These are phyloP conservation scores for Mellilla xanthometata DNA, from an alignment of 2,888 invertebrate species.

Conservation along the genomic window DNA sequence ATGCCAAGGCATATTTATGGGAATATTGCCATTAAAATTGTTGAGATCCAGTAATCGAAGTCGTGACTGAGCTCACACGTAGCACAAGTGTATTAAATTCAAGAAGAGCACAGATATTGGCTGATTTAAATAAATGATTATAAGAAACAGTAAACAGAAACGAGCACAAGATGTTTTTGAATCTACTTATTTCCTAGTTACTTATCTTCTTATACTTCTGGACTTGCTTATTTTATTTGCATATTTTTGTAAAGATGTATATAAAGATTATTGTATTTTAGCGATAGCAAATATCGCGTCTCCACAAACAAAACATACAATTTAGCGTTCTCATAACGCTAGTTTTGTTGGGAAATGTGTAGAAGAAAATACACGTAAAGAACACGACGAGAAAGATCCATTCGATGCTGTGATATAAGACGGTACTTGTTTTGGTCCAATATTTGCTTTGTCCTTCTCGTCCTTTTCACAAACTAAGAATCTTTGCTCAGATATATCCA, in stretches of 20 bases:
- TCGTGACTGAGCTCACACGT: constrained; percentile 8
- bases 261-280: too few relatives aligned
- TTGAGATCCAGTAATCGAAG: constrained; percentile 13
- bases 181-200: too few relatives aligned
- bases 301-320: constrained; percentile 9
- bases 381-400: constrained; percentile 12
- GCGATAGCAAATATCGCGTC: neutral
- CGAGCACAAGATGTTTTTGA: neutral
- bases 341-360: constrained; percentile 12
- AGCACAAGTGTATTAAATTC: constrained; percentile 2
- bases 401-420: constrained; percentile 29
- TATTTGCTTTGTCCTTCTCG: constrained; percentile 33
- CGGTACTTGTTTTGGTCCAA: constrained; percentile 28
- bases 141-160: neutral
- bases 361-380: constrained; percentile 21
- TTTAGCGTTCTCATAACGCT: constrained; percentile 9
- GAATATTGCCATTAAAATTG: constrained; percentile 16
- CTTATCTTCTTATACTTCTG: too few relatives aligned
- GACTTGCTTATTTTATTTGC: too few relatives aligned
- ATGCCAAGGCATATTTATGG: constrained; percentile 15
- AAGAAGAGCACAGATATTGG: constrained; percentile 3
- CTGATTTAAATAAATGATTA: neutral
- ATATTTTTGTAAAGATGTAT: too few relatives aligned
- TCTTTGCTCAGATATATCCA: too few relatives aligned
- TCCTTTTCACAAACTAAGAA: constrained; percentile 20